phyloP scores from a whole-genome alignment of 2,113 vertebrate species.

The Rhipidura dahli region DNA sequence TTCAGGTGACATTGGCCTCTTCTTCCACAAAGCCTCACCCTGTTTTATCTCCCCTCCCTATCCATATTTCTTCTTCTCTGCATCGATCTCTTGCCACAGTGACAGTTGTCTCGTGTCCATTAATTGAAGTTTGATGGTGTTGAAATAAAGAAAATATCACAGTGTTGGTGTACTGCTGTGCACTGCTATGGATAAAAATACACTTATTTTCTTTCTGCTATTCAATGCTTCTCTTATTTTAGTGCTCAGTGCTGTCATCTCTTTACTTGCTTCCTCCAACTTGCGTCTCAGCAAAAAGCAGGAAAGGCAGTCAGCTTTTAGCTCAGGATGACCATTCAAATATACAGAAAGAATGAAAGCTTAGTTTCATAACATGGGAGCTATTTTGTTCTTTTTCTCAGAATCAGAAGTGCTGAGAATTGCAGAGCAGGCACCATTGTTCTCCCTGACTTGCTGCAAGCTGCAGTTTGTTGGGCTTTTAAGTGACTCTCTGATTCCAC shows the following conservation, averaged over 20 bases:
- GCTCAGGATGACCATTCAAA: neutral
- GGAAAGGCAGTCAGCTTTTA: neutral
- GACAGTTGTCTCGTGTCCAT: neutral
- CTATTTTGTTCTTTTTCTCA: neutral
- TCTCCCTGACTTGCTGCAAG: neutral
- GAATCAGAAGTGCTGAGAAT: neutral
- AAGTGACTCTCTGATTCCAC: slow-evolving; percentile 1
- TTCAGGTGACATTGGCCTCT: neutral
- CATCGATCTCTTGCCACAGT: neutral
- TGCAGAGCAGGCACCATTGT: neutral
- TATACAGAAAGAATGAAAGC: neutral
- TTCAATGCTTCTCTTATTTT: slow-evolving; percentile 27
- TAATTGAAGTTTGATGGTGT: slow-evolving; percentile 33
- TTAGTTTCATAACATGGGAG: neutral
- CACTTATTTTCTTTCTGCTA: slow-evolving; percentile 25
- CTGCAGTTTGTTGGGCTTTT: neutral
- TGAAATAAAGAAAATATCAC: slow-evolving; percentile 51
- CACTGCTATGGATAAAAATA: slow-evolving; percentile 43
- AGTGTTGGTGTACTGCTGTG: slow-evolving; percentile 39
- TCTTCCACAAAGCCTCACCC: neutral
- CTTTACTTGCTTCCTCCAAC: slow-evolving; percentile 19
- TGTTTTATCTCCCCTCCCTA: neutral
- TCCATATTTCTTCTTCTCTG: neutral
- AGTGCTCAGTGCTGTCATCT: neutral
- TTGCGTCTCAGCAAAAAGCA: neutral